Percentiles rank a stretch among this genome's conserved stretches.
These are phyloP conservation scores for Machimus atricapillus DNA, from an alignment of 2,888 invertebrate genomes.

Conservation along the genomic window DNA sequence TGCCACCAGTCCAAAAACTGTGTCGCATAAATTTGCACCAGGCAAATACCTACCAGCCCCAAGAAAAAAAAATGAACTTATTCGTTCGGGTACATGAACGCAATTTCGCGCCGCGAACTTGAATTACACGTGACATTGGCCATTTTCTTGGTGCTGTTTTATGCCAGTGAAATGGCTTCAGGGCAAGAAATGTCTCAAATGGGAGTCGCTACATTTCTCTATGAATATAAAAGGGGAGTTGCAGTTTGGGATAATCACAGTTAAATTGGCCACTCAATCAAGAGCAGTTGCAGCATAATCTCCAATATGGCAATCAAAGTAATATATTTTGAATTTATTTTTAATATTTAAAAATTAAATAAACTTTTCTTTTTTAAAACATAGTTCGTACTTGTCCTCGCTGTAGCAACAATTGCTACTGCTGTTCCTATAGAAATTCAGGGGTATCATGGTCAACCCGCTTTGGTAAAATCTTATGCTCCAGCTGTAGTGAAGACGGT, in stretches of 20 bases:
- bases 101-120: neutral
- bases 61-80: neutral
- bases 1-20: neutral
- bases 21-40: neutral
- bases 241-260: neutral
- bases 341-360: neutral
- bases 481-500: conserved; percentile 39
- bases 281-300: neutral
- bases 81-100: neutral
- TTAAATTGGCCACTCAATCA: neutral
- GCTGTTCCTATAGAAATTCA: neutral
- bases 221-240: neutral
- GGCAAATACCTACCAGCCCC: neutral
- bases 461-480: neutral
- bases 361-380: neutral
- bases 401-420: neutral
- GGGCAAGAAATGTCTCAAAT: neutral
- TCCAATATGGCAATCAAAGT: neutral
- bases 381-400: neutral
- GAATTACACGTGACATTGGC: neutral
- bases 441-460: neutral
- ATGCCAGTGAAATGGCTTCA: neutral
- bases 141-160: neutral
- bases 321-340: neutral
- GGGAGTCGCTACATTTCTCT: neutral